Evolutionary conservation across 2,113 vertebrate genomes (phyloP), one percentile per base, ranked within the genome.

Genomic region (Lontra canadensis): DNA sequence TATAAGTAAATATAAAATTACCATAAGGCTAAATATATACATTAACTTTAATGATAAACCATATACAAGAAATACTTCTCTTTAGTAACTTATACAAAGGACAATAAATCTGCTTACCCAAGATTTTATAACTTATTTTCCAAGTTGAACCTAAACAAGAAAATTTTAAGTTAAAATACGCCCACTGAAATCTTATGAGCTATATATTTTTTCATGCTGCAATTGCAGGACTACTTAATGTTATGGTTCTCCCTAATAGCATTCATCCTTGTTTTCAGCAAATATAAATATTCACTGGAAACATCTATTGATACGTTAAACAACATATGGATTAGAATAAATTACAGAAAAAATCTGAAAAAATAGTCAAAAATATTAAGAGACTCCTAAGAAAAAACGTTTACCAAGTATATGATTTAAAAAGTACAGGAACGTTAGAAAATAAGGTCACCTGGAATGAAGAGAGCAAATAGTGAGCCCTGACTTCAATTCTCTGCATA

Each of bases 11-110:
- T 97, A 97, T 59, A 92, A 95, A 97, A 97, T 82, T 7, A 6
- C 96, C 95, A 93, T 55, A 94, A 90, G 90, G 85, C 52, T 61
- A 92, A 73, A 89, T 81, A 95, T 47, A 47, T 14, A 57, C 67
- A 96, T 96, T 95, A 98, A 97, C 29, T 88, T 96, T 95, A 98
- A 97, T 76, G 93, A 93, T 98, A 91, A 94, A 88, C 88, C 95
- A 95, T 90, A 95, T 95, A 47, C 97, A 98, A 3, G 23, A 61
- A 61, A 0, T 98, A 98, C 84, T 87, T 82, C 94, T 88, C 76
- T 98, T 96, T 96, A 74, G 97, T 74, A 98, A 90, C 47, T 93
- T 88, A 80, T 11, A 21, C 59, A 95, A 98, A 98, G 17, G 1
- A 4, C 94, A 96, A 91, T 31, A 98, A 97, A 96, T 79, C 94